These are phyloP conservation scores for Apotomis turbidana DNA, from an alignment of 2,888 invertebrate genomes.

Conservation along the genomic window DNA sequence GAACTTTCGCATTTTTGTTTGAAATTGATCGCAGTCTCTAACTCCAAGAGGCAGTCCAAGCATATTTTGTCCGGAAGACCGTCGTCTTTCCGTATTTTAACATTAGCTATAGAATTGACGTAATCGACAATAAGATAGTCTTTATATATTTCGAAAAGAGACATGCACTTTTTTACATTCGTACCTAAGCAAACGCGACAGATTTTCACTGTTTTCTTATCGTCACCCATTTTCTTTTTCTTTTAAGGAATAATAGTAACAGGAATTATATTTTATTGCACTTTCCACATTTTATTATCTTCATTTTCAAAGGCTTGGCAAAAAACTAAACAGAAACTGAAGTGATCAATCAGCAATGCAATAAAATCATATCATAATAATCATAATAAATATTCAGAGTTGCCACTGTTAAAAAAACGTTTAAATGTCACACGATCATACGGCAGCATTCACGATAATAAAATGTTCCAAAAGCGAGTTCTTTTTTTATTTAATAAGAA, in stretches of 20 bases:
- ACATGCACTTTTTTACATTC: conserved; percentile 54
- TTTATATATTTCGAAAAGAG: conserved; percentile 65
- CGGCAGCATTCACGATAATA: too few species aligned
- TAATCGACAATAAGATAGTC: conserved; percentile 59
- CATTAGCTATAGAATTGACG: conserved; percentile 62
- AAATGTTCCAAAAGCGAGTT: too few species aligned
- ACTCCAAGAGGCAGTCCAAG: conserved; percentile 61
- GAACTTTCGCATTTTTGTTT: conserved; percentile 67
- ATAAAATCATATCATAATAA: too few species aligned
- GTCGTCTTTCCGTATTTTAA: conserved; percentile 63
- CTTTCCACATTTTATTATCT: conserved; percentile 1
- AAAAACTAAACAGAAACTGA: not conserved
- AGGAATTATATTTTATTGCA: not conserved
- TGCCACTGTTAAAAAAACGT: too few species aligned
- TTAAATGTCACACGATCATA: too few species aligned
- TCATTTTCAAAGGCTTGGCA: not conserved
- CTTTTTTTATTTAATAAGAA: too few species aligned
- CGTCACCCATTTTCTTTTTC: conserved; percentile 48
- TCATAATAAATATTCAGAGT: too few species aligned
- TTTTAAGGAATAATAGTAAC: not conserved
- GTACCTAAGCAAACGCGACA: conserved; percentile 67
- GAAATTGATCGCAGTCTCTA: conserved; percentile 65
- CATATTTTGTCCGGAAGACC: conserved; percentile 70
- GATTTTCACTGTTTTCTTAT: conserved; percentile 50
- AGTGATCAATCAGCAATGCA: not conserved